Evolutionary conservation across 2,888 invertebrate genomes (phyloP).

Genomic region (Thecocarcelia acutangulata): DNA sequence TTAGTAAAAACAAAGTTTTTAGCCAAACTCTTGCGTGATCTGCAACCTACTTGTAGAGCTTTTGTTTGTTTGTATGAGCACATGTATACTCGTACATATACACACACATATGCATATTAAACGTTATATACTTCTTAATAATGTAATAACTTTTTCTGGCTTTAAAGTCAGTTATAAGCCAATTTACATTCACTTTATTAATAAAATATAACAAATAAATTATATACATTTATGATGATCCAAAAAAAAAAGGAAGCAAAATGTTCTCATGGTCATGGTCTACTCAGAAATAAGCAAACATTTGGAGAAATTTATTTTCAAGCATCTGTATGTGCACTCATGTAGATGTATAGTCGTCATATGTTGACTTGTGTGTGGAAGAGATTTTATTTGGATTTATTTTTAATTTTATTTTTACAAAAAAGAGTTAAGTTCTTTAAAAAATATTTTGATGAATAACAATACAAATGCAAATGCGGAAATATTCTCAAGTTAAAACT

Average conservation of each 20-base stretch:
- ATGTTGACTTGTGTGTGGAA: slow-evolving; percentile 1
- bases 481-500: slow-evolving; percentile 17
- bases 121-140: too few species aligned
- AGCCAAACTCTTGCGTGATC: too few species aligned
- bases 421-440: slow-evolving; percentile 47
- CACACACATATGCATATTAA: too few species aligned
- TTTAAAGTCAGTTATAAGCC: slow-evolving; percentile 1
- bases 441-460: slow-evolving; percentile 62
- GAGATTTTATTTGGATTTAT: slow-evolving; percentile 3
- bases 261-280: slow-evolving; percentile 29
- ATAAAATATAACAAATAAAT: neutral
- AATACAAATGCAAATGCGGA: slow-evolving; percentile 45
- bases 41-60: too few species aligned
- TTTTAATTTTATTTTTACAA: neutral
- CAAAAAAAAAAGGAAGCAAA: too few species aligned
- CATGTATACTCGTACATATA: too few species aligned
- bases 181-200: slow-evolving; percentile 1
- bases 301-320: neutral
- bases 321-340: neutral
- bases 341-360: neutral
- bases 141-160: too few species aligned
- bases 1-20: too few species aligned
- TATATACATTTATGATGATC: too few species aligned
- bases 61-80: too few species aligned
- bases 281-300: neutral